Base-by-base conservation (phyloP, 2,113 vertebrate species). In the Pheucticus melanocephalus region DNA sequence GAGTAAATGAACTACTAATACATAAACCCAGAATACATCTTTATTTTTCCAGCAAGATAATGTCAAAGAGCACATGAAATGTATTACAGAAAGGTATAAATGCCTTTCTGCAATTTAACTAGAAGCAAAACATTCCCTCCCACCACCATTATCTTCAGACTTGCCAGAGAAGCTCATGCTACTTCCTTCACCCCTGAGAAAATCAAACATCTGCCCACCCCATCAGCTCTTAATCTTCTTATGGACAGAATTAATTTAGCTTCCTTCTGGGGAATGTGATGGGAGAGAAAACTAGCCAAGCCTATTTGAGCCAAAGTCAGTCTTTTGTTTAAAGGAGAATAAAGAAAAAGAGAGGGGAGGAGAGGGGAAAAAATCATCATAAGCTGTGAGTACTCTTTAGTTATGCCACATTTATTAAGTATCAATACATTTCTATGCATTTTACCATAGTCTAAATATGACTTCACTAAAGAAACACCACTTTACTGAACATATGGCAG, bases 171-270 rank as follows among this genome's bases (percentile, higher is more conserved):
- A 78, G 40, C 30, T 86, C 85, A 86, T 27, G 88, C 61, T 65
- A 45, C 45, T 82, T 56, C 60, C 35, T 86, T 90, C 59, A 90
- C 82, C 63, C 86, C 57, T 66, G 79, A 94, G 84, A 94, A 94
- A 80, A 83, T 30, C 70, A 91, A 96, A 93, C 71, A 94, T 94
- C 87, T 94, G 94, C 64, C 94, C 59, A 86, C 22, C 31, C 44
- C 48, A 94, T 75, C 91, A 95, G 69, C 47, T 95, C 84, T 94
- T 94, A 75, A 90, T 92, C 84, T 69, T 83, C 64, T 73, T 80
- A 92, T 2, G 12, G 84, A 85, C 33, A 87, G 66, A 89, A 96
- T 88, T 92, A 78, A 92, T 96, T 95, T 77, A 69, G 60, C 35
- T 87, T 87, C 66, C 70, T 82, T 82, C n/a, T 81, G 82, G 76